phyloP scores from a whole-genome alignment of 2,113 vertebrate species.

The Polypterus senegalus region DNA sequence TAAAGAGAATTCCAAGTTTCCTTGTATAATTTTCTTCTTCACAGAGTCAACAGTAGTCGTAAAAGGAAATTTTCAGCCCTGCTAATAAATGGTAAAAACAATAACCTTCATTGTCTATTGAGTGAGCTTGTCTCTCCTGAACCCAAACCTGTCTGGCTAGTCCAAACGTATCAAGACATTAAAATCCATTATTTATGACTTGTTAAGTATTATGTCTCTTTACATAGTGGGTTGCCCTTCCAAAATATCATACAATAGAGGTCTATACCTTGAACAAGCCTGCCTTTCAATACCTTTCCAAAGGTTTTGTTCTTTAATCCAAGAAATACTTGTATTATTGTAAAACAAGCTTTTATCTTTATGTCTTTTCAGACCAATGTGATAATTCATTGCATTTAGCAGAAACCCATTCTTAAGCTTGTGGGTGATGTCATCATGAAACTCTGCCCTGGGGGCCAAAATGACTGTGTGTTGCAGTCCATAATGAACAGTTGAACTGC shows the following conservation, averaged over 20 bases:
- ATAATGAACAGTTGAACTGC: background rate
- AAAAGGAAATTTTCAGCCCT: background rate
- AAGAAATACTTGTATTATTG: constrained; percentile 13
- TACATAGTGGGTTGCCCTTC: constrained; percentile 9
- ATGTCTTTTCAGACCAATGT: constrained; percentile 11
- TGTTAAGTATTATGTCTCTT: constrained; percentile 14
- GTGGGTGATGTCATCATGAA: constrained; percentile 6
- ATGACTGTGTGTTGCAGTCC: too few relatives aligned
- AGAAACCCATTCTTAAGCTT: constrained; percentile 1
- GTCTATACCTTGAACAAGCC: constrained; percentile 22
- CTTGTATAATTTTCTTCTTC: background rate
- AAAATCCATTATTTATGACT: constrained; percentile 20
- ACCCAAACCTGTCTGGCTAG: constrained; percentile 17
- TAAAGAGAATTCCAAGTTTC: background rate
- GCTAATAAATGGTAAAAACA: constrained; percentile 12
- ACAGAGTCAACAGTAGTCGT: background rate
- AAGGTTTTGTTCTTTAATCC: constrained; percentile 10
- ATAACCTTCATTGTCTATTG: constrained; percentile 29
- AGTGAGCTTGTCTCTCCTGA: constrained; percentile 19
- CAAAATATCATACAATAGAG: constrained; percentile 22
- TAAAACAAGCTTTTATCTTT: constrained; percentile 21
- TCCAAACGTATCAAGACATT: constrained; percentile 22
- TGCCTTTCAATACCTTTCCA: constrained; percentile 17
- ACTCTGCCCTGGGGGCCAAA: background rate
- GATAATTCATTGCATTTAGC: constrained; percentile 15